Percentiles rank a stretch among this genome's conserved stretches.
phyloP scores from a whole-genome alignment of 2,888 invertebrate species.

The Phytoseiulus persimilis region DNA sequence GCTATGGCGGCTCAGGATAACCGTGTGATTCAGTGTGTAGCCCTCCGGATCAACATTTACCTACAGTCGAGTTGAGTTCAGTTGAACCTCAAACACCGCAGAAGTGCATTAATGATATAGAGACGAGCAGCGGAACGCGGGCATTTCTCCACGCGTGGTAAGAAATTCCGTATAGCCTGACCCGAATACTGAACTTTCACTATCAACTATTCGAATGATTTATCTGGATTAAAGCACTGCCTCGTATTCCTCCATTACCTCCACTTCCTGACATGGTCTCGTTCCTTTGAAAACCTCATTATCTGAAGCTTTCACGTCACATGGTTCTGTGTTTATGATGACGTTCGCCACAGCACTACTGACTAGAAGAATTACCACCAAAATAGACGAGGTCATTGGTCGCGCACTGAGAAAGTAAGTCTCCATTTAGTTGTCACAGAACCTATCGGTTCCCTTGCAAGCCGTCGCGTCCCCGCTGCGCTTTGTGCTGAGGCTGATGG shows the following conservation, averaged over 20 bases:
- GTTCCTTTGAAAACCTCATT: not conserved
- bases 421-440: not conserved
- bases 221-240: not conserved
- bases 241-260: not conserved
- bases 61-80: not conserved
- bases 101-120: too few relatives aligned
- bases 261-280: not conserved
- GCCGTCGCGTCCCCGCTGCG: not conserved
- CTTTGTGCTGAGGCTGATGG: not conserved
- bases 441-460: not conserved
- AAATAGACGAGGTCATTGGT: not conserved
- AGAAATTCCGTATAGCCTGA: too few relatives aligned
- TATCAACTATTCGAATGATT: not conserved
- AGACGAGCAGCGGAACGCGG: too few relatives aligned
- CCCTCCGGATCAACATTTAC: not conserved
- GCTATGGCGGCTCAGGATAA: not conserved
- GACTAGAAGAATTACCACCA: not conserved
- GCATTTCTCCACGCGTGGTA: too few relatives aligned
- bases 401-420: not conserved
- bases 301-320: not conserved
- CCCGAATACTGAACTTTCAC: too few relatives aligned
- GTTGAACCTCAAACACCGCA: too few relatives aligned
- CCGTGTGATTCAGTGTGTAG: not conserved
- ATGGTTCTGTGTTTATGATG: not conserved
- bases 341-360: not conserved